A percentile compares a stretch with the other conserved stretches of the same genome.
Conservation (phyloP, 1,140 invertebrate species). For the Drosophila athabasca region DNA sequence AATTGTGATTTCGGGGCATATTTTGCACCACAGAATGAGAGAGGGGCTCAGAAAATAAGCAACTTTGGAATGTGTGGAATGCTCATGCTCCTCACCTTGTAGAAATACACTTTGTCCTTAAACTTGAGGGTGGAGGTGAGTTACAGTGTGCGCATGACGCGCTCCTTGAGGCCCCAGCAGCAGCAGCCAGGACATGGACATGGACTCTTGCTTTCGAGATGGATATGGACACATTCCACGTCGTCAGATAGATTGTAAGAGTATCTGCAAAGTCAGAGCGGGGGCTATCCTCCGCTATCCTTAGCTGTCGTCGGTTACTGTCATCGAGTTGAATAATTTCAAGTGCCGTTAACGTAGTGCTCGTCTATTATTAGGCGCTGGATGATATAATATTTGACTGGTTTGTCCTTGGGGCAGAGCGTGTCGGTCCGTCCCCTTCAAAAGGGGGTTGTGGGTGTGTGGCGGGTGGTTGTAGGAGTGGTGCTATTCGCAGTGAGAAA, state of each 20-base stretch:
- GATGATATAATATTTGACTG: constrained; percentile 66
- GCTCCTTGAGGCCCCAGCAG: too few species aligned
- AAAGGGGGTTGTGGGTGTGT: constrained; percentile 19
- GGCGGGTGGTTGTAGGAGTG: constrained; percentile 11
- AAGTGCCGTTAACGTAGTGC: constrained; percentile 55
- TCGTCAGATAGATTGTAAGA: constrained; percentile 24
- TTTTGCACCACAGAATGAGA: background rate
- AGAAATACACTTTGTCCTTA: too few species aligned
- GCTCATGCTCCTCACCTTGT: too few species aligned
- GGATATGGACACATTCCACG: constrained; percentile 62
- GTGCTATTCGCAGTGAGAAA: constrained; percentile 13
- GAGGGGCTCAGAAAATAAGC: too few species aligned
- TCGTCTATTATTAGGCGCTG: constrained; percentile 56
- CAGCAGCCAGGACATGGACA: too few species aligned
- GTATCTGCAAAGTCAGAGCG: constrained; percentile 9
- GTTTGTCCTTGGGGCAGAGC: constrained; percentile 51
- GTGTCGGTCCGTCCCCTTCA: constrained; percentile 5
- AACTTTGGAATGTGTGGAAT: too few species aligned
- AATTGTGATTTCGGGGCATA: too few species aligned
- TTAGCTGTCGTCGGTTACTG: constrained; percentile 39
- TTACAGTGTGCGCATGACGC: too few species aligned
- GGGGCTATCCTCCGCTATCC: constrained; percentile 9
- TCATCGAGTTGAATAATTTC: constrained; percentile 57
- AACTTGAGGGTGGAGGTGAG: too few species aligned
- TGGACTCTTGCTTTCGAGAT: constrained; percentile 39